Evolutionary conservation across 35 echinoderm and acorn worm species (phyloP).

Genomic region (Holothuria glaberrima): DNA sequence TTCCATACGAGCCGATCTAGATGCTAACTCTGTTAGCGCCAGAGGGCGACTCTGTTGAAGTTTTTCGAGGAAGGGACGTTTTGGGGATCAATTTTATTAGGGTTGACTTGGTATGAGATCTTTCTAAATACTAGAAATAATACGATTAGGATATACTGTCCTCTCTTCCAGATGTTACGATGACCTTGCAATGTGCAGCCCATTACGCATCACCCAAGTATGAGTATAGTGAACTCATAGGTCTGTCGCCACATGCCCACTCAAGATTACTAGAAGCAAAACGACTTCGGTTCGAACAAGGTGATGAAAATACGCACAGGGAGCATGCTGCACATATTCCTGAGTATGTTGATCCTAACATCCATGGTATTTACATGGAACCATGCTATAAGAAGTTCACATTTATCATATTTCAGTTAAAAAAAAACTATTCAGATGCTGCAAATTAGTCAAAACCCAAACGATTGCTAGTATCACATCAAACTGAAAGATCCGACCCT

Average conservation of each 20-base stretch:
- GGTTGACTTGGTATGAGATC: too few species aligned
- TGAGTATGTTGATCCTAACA: conserved; percentile 42
- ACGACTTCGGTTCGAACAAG: not conserved
- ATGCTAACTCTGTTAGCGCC: too few species aligned
- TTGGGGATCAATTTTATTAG: too few species aligned
- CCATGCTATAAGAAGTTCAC: conserved; percentile 53
- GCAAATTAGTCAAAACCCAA: not conserved
- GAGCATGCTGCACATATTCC: conserved; percentile 14
- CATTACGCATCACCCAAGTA: not conserved
- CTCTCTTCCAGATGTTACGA: not conserved
- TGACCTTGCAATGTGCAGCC: conserved; percentile 5
- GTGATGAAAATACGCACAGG: not conserved
- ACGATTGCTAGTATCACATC: too few species aligned
- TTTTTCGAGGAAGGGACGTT: too few species aligned
- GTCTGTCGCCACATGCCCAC: not conserved
- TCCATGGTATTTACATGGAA: conserved; percentile 37
- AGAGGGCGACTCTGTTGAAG: too few species aligned
- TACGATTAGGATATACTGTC: too few species aligned
- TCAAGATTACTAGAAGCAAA: not conserved
- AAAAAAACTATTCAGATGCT: conserved; percentile 28
- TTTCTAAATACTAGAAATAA: too few species aligned
- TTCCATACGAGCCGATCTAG: too few species aligned
- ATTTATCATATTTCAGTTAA: conserved; percentile 45
- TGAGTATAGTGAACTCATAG: conserved; percentile 10
- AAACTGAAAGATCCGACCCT: not conserved